Base-by-base conservation (phyloP, 2,888 invertebrate genomes). In the Drosophila birchii region DNA sequence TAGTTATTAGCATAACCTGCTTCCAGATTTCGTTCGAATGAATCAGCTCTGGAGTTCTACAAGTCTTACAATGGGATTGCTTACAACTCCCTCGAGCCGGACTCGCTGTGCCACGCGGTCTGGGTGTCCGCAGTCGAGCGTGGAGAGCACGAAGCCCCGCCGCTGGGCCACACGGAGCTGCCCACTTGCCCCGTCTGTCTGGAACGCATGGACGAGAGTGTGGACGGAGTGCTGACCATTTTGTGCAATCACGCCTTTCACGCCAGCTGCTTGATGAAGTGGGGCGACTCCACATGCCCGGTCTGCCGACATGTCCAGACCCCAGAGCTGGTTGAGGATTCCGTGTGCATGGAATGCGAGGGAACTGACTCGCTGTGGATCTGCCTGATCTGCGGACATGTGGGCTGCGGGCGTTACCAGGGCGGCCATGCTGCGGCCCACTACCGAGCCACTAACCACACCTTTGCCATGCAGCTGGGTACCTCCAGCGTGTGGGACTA, bases 401-500 rank as follows among this genome's bases (percentile, higher is more conserved):
- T 99, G 14, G 99, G 99, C 32, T 99, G 99, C 92, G 99, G 99
- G 5, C 94, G 99, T 89, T 98, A 95, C 92, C 95, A 95, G 67
- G 93, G 94, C 39, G 98, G 98, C 0, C 99, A 99, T 93, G 99
- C 99, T 0, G 98, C 97, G 51, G 96, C 97, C 72, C 99, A 99
- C 92, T 99, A 97, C 93, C 94, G 96, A 64, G 96, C 97, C 64
- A 98, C 99, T 0, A 97, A 98, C 81, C 99, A 99, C 92, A 98
- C 98, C 20, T 99, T 98, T 90, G 98, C 99, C 7, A 95, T 99
- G 94, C 98, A 99, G 91, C 93, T 99, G 67, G 99, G 98, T 1
- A 98, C 97, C 49, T 98, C 98, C 90, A 94, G 98, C 57, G 99
- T 99, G 0, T 99, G 99, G 99, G 99, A 99, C 91, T 99, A 99